Conservation (phyloP, 2,797 vertebrate species). For the Cryptoprocta ferox region DNA sequence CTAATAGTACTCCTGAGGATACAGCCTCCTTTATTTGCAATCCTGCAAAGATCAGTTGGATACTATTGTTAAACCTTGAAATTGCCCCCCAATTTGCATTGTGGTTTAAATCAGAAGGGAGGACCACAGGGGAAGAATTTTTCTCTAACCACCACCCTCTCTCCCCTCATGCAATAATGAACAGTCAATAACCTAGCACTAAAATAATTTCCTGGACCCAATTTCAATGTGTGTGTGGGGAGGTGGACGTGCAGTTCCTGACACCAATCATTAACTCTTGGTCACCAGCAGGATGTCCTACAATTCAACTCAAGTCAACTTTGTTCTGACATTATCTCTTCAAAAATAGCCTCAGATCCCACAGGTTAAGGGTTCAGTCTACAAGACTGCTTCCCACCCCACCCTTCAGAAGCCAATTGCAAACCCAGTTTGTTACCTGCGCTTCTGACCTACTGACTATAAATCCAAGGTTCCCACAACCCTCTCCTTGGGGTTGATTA, state of each 20-base stretch:
- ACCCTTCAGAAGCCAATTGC: neutral
- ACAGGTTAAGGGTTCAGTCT: neutral
- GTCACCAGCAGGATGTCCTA: neutral
- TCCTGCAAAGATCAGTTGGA: slow-evolving; percentile 63
- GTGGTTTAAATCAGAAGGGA: slow-evolving; percentile 66
- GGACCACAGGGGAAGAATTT: neutral
- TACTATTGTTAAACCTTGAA: slow-evolving; percentile 65
- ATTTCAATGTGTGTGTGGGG: neutral
- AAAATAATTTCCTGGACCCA: neutral
- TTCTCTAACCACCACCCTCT: neutral
- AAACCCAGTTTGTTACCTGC: neutral
- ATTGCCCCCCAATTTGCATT: neutral
- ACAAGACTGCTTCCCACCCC: neutral
- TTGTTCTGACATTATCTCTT: neutral
- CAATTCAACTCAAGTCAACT: neutral
- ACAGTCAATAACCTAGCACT: slow-evolving; percentile 29
- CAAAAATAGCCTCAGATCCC: too few relatives aligned
- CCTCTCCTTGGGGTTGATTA: neutral
- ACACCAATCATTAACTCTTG: neutral
- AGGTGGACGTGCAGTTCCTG: neutral
- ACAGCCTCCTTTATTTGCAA: slow-evolving; percentile 72
- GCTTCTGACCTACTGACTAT: neutral
- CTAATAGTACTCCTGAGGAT: slow-evolving; percentile 79
- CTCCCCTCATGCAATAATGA: neutral
- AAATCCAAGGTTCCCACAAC: neutral